Evolutionary conservation across 1,140 invertebrate genomes (phyloP).

Genomic region (Macrobrachium nipponense): DNA sequence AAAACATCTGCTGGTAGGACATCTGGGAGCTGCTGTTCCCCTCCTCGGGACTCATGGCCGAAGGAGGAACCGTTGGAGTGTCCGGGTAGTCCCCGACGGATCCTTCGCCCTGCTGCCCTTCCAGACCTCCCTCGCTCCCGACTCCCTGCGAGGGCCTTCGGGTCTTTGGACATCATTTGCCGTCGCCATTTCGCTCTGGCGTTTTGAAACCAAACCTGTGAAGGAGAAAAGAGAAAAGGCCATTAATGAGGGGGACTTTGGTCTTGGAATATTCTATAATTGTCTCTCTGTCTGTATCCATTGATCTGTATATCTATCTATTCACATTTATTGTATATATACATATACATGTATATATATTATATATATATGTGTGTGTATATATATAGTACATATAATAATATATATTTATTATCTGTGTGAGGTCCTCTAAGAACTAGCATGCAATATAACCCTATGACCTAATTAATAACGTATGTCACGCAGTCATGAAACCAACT

Average conservation of each 20-base stretch:
- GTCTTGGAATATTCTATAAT: not conserved
- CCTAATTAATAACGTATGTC: too few relatives aligned
- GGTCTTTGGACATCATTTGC: constrained; percentile 58
- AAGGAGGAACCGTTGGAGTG: constrained; percentile 58
- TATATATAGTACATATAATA: not conserved
- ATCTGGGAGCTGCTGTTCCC: constrained; percentile 60
- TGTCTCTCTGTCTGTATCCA: not conserved
- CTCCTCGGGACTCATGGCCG: constrained; percentile 61
- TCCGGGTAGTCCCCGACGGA: constrained; percentile 55
- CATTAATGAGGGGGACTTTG: not conserved
- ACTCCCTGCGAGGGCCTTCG: constrained; percentile 43
- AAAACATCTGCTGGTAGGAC: constrained; percentile 61
- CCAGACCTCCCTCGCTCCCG: constrained; percentile 51
- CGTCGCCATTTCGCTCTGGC: constrained; percentile 96
- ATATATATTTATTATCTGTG: not conserved
- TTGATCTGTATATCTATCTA: not conserved
- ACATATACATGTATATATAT: constrained; percentile 2
- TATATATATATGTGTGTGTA: not conserved
- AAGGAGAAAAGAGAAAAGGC: not conserved
- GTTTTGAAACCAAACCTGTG: constrained; percentile 99
- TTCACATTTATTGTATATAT: not conserved
- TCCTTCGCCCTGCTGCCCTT: constrained; percentile 35
- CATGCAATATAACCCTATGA: too few relatives aligned
- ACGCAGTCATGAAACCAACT: too few relatives aligned
- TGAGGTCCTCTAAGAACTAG: too few relatives aligned